Conservation (phyloP, 2,113 vertebrate species). For the Rana temporaria region DNA sequence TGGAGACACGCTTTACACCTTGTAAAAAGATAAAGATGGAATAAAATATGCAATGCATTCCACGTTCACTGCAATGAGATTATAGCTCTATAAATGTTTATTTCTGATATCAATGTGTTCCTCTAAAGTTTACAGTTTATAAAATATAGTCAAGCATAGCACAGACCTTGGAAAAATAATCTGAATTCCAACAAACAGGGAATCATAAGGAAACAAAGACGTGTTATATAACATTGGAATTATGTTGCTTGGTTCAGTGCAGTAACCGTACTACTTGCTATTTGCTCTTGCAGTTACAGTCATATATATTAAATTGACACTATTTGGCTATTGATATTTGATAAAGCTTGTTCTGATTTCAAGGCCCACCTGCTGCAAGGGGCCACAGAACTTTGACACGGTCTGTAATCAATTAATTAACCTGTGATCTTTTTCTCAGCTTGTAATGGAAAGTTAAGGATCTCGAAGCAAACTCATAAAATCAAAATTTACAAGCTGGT, state of each 20-base stretch:
- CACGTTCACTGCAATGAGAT: neutral
- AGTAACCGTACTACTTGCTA: neutral
- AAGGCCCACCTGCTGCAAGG: slow-evolving; percentile 44
- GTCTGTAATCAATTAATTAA: slow-evolving; percentile 57
- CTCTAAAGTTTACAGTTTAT: neutral
- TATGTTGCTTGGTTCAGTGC: neutral
- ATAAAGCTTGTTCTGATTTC: slow-evolving; percentile 50
- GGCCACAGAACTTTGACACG: slow-evolving; percentile 47
- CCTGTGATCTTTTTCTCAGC: slow-evolving; percentile 52
- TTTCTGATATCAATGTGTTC: neutral
- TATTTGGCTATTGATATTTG: slow-evolving; percentile 45
- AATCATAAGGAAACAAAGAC: neutral
- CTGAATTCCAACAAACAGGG: neutral
- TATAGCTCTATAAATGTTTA: slow-evolving; percentile 9
- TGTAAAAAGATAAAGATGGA: slow-evolving; percentile 4
- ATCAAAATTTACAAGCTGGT: slow-evolving; percentile 43
- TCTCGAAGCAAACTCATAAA: slow-evolving; percentile 41
- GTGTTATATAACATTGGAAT: neutral
- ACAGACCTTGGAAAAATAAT: too few species aligned
- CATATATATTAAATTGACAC: slow-evolving; percentile 24
- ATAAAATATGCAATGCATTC: neutral
- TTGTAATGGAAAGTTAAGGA: slow-evolving; percentile 38
- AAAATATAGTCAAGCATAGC: too few species aligned
- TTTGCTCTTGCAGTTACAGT: neutral
- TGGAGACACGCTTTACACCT: slow-evolving; percentile 11